Conservation (phyloP, 1,140 invertebrate genomes). For the Cydia pomonella region DNA sequence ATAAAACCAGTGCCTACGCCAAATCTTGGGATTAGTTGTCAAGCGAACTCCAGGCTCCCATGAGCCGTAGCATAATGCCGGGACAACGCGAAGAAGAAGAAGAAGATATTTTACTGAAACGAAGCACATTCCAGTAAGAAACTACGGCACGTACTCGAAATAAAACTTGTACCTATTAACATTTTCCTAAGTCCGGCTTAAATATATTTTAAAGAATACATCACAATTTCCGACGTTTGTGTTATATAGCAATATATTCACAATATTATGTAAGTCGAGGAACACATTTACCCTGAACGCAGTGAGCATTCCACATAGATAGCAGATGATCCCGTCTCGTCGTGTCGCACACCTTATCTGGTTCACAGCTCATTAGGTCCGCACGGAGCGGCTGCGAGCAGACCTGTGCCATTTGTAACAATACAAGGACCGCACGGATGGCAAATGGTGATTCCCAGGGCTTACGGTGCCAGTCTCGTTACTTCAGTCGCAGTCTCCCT, state of each 20-base stretch:
- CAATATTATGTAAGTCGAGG: conserved; percentile 17
- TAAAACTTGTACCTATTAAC: too few species aligned
- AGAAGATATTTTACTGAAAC: too few species aligned
- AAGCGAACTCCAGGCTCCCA: too few species aligned
- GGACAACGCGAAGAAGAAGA: too few species aligned
- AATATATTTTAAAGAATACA: too few species aligned
- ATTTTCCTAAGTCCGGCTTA: too few species aligned
- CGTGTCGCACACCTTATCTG: conserved; percentile 73
- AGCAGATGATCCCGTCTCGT: conserved; percentile 67
- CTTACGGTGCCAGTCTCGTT: conserved; percentile 65
- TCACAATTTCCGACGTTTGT: too few species aligned
- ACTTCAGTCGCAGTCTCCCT: conserved; percentile 46
- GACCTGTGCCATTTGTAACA: conserved; percentile 78
- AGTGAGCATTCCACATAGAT: conserved; percentile 64
- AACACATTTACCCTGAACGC: conserved; percentile 43
- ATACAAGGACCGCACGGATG: conserved; percentile 65
- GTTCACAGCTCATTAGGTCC: conserved; percentile 80
- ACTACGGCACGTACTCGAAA: too few species aligned
- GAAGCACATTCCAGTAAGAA: too few species aligned
- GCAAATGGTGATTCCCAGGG: conserved; percentile 65
- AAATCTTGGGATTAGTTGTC: too few species aligned
- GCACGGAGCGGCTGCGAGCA: conserved; percentile 65
- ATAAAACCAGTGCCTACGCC: too few species aligned
- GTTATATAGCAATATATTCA: background rate
- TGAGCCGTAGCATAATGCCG: too few species aligned